These are phyloP conservation scores for Syrista parreyssii DNA, from an alignment of 2,888 invertebrate genomes.

Conservation along the genomic window DNA sequence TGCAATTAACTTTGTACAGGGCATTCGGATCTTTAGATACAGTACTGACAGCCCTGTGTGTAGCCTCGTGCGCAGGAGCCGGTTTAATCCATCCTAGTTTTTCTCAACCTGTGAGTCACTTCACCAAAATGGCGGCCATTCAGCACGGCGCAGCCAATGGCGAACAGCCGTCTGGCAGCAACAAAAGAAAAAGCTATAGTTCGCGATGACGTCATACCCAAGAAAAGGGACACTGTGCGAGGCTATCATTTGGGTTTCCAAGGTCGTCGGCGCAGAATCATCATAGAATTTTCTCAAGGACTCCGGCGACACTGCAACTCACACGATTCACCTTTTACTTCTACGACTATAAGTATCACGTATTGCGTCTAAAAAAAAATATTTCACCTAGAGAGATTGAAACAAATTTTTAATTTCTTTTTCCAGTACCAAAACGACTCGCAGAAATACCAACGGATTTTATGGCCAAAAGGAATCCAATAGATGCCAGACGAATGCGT, in stretches of 20 bases:
- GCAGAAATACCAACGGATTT: too few species aligned
- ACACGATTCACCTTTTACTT: too few species aligned
- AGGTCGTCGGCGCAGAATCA: constrained; percentile 15
- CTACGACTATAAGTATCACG: too few species aligned
- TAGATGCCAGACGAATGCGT: too few species aligned
- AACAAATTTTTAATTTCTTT: too few species aligned
- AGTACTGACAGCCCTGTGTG: constrained; percentile 65
- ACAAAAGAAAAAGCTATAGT: constrained; percentile 21
- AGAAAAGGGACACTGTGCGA: constrained; percentile 9
- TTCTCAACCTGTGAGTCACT: constrained; percentile 75
- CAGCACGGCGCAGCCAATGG: constrained; percentile 62
- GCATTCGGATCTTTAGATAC: neutral
- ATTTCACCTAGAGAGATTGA: too few species aligned
- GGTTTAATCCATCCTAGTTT: constrained; percentile 71
- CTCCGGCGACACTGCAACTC: too few species aligned
- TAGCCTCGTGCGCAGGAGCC: constrained; percentile 73
- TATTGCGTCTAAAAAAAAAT: too few species aligned
- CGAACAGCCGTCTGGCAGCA: constrained; percentile 43
- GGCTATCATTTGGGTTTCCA: constrained; percentile 24
- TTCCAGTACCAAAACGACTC: too few species aligned
- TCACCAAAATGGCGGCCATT: constrained; percentile 74
- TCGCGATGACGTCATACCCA: constrained; percentile 17
- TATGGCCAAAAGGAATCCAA: too few species aligned
- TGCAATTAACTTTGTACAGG: neutral
- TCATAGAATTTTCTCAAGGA: too few species aligned